Evolutionary conservation across 2,113 vertebrate species (phyloP), one percentile per base, ranked within the genome.

Genomic region (Porphyrio hochstetteri): DNA sequence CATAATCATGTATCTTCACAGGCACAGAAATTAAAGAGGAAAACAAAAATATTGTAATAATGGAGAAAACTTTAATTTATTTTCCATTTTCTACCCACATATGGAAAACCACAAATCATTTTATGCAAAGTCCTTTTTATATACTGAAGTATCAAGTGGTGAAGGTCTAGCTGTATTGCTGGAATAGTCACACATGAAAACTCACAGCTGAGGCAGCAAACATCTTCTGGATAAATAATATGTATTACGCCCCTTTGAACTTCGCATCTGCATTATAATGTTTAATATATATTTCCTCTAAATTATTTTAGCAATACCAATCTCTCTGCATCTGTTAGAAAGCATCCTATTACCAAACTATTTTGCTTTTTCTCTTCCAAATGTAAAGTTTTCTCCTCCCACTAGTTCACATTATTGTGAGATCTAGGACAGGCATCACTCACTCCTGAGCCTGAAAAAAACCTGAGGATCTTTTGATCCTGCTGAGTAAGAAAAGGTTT

Each of bases 401-500:
- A 21, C 3, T 7, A 50, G 9, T 74, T 80, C n/a, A 59, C 25
- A 42, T 40, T 86, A n/a, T 11, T 59, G 21, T 25, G 42, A 93
- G 59, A 86, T 48, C 36, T n/a, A 93, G 75, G 55, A 82, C 56
- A 79, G 52, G 12, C 16, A 48, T 46, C 56, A 38, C 7, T 81
- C 40, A 78, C 52, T 44, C 35, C n/a, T 35, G 38, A 74, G 25
- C 64, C 36, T 38, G 48, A 72, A 86, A 79, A 56, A 71, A 69
- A 5, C 0, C 9, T 55, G 31, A 91, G 23, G 12, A 71, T 82
- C 46, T 92, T 46, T 67, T 68, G 36, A 71, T 91, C 60, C 52
- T 78, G 40, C 80, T 81, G 83, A 86, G 48, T 92, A 69, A 92
- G 64, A 75, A 75, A 68, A 68, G 15, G 38, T 77, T 87, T 65